These are phyloP conservation scores for Hydrozoanthus gracilis DNA, from an alignment of 92 coral and sea anemone species.

Conservation along the genomic window DNA sequence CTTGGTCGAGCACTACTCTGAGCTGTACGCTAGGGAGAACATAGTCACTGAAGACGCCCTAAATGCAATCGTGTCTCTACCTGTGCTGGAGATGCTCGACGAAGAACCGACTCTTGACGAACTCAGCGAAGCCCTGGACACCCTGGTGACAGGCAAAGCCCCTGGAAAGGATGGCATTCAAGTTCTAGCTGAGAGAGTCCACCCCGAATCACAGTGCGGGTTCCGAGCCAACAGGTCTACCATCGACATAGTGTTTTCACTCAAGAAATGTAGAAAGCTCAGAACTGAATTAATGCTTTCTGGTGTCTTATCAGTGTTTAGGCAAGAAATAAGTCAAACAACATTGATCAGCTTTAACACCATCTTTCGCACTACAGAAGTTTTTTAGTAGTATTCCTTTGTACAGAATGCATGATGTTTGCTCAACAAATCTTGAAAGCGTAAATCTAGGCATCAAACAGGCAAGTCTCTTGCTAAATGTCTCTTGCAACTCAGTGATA, in stretches of 20 bases:
- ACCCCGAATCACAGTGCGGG: too few species aligned
- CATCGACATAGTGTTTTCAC: background rate
- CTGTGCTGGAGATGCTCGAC: background rate
- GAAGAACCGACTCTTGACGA: constrained; percentile 9
- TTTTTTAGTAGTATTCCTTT: background rate
- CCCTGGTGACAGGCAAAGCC: constrained; percentile 10
- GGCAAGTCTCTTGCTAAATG: background rate
- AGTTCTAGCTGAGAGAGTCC: too few species aligned
- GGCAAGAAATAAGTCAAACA: background rate
- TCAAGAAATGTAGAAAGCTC: background rate
- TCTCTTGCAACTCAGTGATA: background rate
- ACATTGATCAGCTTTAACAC: background rate
- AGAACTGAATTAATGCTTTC: background rate
- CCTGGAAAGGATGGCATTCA: constrained; percentile 8
- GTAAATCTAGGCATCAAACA: background rate
- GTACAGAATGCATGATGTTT: background rate
- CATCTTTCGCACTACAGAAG: background rate
- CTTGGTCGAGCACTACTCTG: constrained; percentile 10
- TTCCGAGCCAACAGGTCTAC: background rate
- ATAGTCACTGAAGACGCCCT: constrained; percentile 7
- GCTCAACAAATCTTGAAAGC: background rate
- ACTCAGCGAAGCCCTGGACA: background rate
- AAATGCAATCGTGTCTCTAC: constrained; percentile 7
- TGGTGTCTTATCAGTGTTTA: background rate
- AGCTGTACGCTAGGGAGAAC: constrained; percentile 17